Evolutionary conservation across 2,797 vertebrate genomes (phyloP), one percentile per base, ranked within the genome.

Genomic region (Gastrophryne carolinensis): DNA sequence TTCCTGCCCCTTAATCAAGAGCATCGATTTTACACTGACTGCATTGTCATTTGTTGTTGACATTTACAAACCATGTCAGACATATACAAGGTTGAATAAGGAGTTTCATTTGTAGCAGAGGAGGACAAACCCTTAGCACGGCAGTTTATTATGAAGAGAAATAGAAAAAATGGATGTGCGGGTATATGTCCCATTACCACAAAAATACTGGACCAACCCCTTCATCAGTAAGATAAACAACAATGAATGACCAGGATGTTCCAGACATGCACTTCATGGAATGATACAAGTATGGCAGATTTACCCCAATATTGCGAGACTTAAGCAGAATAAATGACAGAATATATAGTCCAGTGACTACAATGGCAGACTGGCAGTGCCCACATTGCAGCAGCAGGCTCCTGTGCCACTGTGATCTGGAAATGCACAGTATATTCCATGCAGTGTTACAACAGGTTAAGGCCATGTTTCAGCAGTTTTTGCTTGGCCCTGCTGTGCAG

Each of bases 401-500:
- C 60, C n/a, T 30, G 19, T 41, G 10, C n/a, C 2, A 29, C n/a
- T n/a, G n/a, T n/a, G n/a, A n/a, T n/a, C n/a, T n/a, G n/a, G n/a
- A n/a, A n/a, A n/a, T n/a, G 47, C 2, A 19, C 10, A 9, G 5
- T 5, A 60, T n/a, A n/a, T n/a, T n/a, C n/a, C n/a, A n/a, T n/a
- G n/a, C n/a, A n/a, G 2, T n/a, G 8, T 93, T 88, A 97, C 1
- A 98, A 91, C 62, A 99, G 83, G 90, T 96, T 98, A 24, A 99
- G 91, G 0, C 97, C 95, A 0, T 99, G 96, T 86, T 96, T 98
- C 61, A 98, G 91, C 50, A 99, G 90, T 73, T 94, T 91, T 84
- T 96, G 95, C 37, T 90, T 93, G 80, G 96, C 95, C 82, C 92
- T 97, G 89, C 85, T 82, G 0, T 94, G 90, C 49, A 98, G 86